Evolutionary conservation across 2,797 vertebrate species (phyloP).

Genomic region (Apogon hyalosoma): DNA sequence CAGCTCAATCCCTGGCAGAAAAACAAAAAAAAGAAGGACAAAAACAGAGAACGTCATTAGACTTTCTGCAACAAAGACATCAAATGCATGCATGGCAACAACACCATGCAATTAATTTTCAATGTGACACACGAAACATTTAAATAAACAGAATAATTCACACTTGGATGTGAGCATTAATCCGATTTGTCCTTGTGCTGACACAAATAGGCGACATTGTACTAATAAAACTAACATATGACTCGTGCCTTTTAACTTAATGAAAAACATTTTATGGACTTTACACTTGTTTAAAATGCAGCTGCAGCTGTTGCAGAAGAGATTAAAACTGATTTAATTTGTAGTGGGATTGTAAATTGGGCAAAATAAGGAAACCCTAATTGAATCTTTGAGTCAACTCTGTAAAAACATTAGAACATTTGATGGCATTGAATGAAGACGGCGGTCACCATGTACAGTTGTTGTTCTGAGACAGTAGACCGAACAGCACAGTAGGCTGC

Average conservation of each 20-base stretch:
- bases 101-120: neutral
- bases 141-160: neutral
- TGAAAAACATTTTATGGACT: neutral
- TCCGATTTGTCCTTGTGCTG: neutral
- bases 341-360: too few relatives aligned
- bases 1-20: constrained; percentile 91
- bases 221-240: neutral
- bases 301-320: neutral
- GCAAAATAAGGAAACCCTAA: too few relatives aligned
- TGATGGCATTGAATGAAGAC: constrained; percentile 17
- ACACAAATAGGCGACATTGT: constrained; percentile 8
- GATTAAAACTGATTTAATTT: neutral
- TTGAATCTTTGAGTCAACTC: too few relatives aligned
- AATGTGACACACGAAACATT: neutral
- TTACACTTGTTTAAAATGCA: neutral
- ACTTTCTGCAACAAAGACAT: constrained; percentile 9
- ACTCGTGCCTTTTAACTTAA: neutral
- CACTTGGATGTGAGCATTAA: neutral
- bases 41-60: neutral
- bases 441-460: constrained; percentile 35
- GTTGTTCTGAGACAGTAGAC: constrained; percentile 50
- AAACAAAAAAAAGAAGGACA: constrained; percentile 6
- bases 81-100: neutral
- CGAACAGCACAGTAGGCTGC: constrained; percentile 53
- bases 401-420: neutral